phyloP scores from a whole-genome alignment of 2,797 vertebrate genomes.

The Eulemur rubriventer region DNA sequence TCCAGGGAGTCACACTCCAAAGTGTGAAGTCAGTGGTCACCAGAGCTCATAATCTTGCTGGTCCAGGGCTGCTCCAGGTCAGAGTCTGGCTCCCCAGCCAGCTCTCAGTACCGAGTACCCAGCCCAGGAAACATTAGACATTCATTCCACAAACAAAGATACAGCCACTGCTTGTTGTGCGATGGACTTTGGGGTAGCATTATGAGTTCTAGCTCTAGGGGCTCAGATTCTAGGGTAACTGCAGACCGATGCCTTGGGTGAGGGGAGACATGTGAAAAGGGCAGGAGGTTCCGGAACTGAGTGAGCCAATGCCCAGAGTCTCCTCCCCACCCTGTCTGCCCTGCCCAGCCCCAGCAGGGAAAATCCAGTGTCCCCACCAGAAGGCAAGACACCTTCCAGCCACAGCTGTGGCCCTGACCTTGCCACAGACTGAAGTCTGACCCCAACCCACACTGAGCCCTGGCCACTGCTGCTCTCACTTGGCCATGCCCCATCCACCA shows the following conservation, averaged over 20 bases:
- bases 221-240: not conserved
- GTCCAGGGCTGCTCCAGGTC: not conserved
- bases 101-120: not conserved
- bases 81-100: not conserved
- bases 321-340: not conserved
- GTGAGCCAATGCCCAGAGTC: not conserved
- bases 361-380: not conserved
- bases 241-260: not conserved
- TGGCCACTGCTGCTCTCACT: not conserved
- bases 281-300: not conserved
- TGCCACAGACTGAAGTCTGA: not conserved
- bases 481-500: not conserved
- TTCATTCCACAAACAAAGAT: slow-evolving; percentile 27
- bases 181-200: not conserved
- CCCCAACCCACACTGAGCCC: not conserved
- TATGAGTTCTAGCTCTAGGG: not conserved
- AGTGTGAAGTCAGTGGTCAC: not conserved
- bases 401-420: not conserved
- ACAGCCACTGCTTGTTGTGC: not conserved
- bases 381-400: not conserved
- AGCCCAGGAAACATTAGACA: not conserved
- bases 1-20: not conserved
- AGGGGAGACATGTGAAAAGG: not conserved
- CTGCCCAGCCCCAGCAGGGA: not conserved
- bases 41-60: not conserved